Evolutionary conservation across 2,113 vertebrate genomes (phyloP), one percentile per base, ranked within the genome.

Genomic region (Cololabis saira): DNA sequence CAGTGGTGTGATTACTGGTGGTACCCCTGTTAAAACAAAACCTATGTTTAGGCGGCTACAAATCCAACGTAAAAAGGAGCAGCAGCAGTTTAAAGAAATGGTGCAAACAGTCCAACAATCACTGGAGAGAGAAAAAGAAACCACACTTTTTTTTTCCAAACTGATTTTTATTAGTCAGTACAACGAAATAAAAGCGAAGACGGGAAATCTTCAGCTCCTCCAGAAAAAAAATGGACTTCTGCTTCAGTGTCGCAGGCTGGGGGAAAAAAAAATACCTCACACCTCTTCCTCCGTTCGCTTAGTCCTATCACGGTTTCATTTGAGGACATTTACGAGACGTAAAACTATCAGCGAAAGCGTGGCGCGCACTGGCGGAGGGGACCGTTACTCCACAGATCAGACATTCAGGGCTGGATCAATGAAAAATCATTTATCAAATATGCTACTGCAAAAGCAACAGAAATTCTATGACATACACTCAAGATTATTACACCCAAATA

Each of bases 141-240:
- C 80, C 33, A 87, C 80, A 91, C 80, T 53, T 59, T 73, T 91
- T 91, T 85, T 45, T 45, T 45, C 24, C 67, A 89, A 92, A 93
- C 81, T 89, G 78, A 81, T 74, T 84, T 93, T 93, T 93, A 93
- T 93, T 93, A 70, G 76, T 86, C 89, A 92, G 83, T 87, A 92
- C 92, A 93, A 80, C 72, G 88, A 85, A 90, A 89, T 17, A 62
- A 87, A 87, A 83, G 52, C 78, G 78, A 78, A 80, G 83, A 48
- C 42, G 80, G 80, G 75, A 69, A 49, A 62, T 88, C 89, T 89
- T 90, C 83, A 60, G 77, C 79, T 41, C 48, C 66, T 67, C 71
- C 80, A 72, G 86, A 90, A 80, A 83, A 74, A 66, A 44, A 82
- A 74, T 65, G 16, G 10, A 84, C 82, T 84, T 87, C 84, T 51